Conservation (phyloP, 2,888 invertebrate species). For the Ypsolopha scabrella region DNA sequence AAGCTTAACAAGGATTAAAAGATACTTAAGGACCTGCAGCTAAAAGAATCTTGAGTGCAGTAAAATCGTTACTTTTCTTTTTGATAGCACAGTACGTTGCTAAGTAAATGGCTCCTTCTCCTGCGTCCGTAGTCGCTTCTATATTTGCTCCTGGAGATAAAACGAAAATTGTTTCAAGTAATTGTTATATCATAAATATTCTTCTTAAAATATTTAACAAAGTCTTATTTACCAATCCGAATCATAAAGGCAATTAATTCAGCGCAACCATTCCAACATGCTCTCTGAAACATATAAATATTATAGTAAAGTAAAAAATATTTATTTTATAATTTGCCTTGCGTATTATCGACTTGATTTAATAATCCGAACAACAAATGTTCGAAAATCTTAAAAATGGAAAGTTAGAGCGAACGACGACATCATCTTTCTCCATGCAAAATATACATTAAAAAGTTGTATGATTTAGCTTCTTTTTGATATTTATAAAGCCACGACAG, state of each 20-base stretch:
- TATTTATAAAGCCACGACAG: too few relatives aligned
- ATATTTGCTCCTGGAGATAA: constrained; percentile 12
- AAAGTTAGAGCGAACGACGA: too few relatives aligned
- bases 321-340: too few relatives aligned
- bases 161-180: not conserved
- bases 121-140: constrained; percentile 4
- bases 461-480: too few relatives aligned
- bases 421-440: too few relatives aligned
- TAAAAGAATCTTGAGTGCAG: constrained; percentile 9
- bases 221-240: constrained; percentile 6
- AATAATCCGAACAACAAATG: too few relatives aligned
- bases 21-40: constrained; percentile 12
- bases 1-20: too few relatives aligned
- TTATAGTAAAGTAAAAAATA: not conserved
- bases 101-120: constrained; percentile 11
- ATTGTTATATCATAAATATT: too few relatives aligned
- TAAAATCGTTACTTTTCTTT: constrained; percentile 6
- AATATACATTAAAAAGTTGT: too few relatives aligned
- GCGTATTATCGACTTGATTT: too few relatives aligned
- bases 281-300: constrained; percentile 13
- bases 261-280: constrained; percentile 12
- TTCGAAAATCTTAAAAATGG: too few relatives aligned
- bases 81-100: constrained; percentile 9
- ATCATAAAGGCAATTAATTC: constrained; percentile 13
- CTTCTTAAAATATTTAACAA: too few relatives aligned